A percentile compares a stretch with the other conserved stretches of the same genome.
Evolutionary conservation across 2,888 invertebrate genomes (phyloP).

Genomic region (Drymonia ruficornis): DNA sequence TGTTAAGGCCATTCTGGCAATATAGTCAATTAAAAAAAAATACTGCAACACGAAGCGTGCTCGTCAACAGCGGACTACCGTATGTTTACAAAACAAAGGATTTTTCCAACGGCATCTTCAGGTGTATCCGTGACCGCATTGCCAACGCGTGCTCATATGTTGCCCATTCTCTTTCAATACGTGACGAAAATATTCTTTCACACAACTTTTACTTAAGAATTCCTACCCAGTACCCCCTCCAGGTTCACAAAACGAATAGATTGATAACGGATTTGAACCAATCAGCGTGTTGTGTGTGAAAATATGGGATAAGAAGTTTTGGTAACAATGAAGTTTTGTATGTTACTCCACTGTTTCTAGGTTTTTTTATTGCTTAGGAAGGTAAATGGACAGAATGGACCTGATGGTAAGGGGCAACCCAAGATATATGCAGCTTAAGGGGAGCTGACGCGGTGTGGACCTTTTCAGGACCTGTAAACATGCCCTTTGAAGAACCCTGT

Average conservation of each 20-base stretch:
- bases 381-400: too few species aligned
- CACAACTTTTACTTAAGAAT: constrained; percentile 60
- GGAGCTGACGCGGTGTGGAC: too few species aligned
- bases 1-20: too few species aligned
- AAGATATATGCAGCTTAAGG: too few species aligned
- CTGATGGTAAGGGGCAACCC: too few species aligned
- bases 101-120: constrained; percentile 64
- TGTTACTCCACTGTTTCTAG: too few species aligned
- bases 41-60: background rate
- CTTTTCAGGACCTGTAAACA: too few species aligned
- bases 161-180: constrained; percentile 64
- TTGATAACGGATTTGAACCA: constrained; percentile 47
- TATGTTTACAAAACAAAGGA: constrained; percentile 50
- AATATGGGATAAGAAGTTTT: background rate
- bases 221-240: constrained; percentile 26
- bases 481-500: too few species aligned
- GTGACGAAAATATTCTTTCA: constrained; percentile 65
- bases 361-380: too few species aligned
- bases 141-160: constrained; percentile 73
- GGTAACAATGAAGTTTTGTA: too few species aligned
- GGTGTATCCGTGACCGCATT: constrained; percentile 72
- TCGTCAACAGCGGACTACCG: constrained; percentile 12
- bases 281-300: constrained; percentile 8
- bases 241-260: constrained; percentile 54
- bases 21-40: too few species aligned